Percentiles rank a stretch among this genome's conserved stretches.
phyloP scores from a whole-genome alignment of 2,113 vertebrate genomes.

The Chiloscyllium plagiosum region DNA sequence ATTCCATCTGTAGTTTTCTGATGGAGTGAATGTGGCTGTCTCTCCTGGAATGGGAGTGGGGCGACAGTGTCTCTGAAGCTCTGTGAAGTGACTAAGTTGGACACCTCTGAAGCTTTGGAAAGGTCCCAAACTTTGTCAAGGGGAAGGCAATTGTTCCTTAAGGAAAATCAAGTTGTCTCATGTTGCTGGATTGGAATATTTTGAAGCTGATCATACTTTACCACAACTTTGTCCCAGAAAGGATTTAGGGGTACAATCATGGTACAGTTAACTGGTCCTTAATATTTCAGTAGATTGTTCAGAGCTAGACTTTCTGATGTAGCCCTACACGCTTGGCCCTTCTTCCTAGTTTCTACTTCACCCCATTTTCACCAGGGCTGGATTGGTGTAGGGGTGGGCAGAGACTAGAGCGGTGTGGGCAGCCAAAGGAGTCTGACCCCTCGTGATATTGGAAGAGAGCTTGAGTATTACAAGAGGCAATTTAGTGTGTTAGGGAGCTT shows the following conservation, averaged over 20 bases:
- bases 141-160: background rate
- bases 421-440: background rate
- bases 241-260: background rate
- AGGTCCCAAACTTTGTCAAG: background rate
- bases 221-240: background rate
- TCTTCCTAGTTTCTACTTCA: background rate
- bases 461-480: background rate
- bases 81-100: background rate
- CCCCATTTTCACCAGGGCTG: background rate
- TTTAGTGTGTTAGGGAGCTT: background rate
- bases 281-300: background rate
- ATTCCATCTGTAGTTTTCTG: background rate
- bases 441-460: background rate
- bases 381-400: too few relatives aligned
- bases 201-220: background rate
- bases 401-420: too few relatives aligned
- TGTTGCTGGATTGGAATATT: background rate
- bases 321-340: too few relatives aligned
- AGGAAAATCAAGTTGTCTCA: background rate
- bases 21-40: background rate
- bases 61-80: background rate
- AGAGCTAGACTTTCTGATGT: background rate
- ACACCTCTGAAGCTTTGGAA: background rate
- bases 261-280: background rate
- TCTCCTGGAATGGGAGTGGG: background rate